These are phyloP conservation scores for Agrochola lota DNA, from an alignment of 2,888 invertebrate genomes.

Conservation along the genomic window DNA sequence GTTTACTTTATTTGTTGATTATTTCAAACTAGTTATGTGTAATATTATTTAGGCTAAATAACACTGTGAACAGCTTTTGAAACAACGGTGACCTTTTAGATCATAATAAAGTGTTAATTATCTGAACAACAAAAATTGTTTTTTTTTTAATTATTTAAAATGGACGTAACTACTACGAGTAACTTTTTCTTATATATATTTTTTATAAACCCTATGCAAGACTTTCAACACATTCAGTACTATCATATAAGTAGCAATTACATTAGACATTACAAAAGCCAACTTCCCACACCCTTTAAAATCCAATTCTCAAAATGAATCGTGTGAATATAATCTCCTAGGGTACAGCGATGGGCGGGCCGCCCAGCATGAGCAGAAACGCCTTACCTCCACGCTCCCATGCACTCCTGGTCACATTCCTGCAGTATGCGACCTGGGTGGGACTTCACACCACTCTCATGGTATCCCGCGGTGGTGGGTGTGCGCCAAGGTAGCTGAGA, in stretches of 20 bases:
- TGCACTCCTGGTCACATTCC: constrained; percentile 45
- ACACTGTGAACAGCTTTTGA: not conserved
- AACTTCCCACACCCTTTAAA: constrained; percentile 34
- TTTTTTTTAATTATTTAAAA: not conserved
- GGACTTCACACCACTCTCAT: constrained; percentile 47
- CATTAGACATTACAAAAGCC: constrained; percentile 12
- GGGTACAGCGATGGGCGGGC: constrained; percentile 71
- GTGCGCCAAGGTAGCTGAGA: constrained; percentile 48
- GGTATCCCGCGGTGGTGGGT: constrained; percentile 66
- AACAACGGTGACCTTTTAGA: not conserved
- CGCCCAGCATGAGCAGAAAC: constrained; percentile 75
- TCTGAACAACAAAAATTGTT: not conserved
- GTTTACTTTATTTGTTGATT: no score
- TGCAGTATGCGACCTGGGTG: constrained; percentile 25
- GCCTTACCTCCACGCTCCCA: constrained; percentile 62
- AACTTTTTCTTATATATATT: not conserved
- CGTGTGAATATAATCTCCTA: constrained; percentile 67
- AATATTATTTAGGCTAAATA: no score
- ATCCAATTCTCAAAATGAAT: constrained; percentile 30
- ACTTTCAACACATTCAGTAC: no score
- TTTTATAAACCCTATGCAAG: not conserved
- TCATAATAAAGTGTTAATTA: no score
- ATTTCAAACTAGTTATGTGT: not conserved
- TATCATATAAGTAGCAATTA: constrained; percentile 23
- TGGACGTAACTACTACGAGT: no score